These are phyloP conservation scores for Thaumetopoea pityocampa DNA, from an alignment of 1,140 invertebrate genomes.

Conservation along the genomic window DNA sequence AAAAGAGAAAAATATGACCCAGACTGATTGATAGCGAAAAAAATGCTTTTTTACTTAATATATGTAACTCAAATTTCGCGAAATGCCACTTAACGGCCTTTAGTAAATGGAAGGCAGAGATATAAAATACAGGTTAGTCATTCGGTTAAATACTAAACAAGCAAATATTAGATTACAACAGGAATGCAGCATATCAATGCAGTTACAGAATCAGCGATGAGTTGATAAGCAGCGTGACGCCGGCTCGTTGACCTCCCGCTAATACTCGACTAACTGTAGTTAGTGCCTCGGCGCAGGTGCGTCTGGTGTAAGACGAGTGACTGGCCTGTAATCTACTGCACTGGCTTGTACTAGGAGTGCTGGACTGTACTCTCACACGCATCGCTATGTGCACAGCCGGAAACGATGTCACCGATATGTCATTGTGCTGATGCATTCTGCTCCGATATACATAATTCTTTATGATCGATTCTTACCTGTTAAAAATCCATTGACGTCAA, in stretches of 20 bases:
- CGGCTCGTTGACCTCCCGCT: conserved; percentile 30
- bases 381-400: neutral
- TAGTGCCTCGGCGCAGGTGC: conserved; percentile 14
- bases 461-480: conserved; percentile 38
- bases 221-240: neutral
- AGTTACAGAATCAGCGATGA: neutral
- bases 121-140: no score
- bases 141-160: no score
- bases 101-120: no score
- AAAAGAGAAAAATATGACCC: no score
- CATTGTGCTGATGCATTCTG: conserved; percentile 33
- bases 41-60: no score
- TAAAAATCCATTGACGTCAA: conserved; percentile 42
- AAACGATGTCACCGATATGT: conserved; percentile 17
- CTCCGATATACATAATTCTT: conserved; percentile 24
- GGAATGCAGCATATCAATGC: neutral
- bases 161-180: no score
- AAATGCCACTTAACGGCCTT: no score
- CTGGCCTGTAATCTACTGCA: neutral
- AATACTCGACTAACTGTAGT: conserved; percentile 33
- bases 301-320: conserved; percentile 1
- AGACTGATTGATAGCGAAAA: no score
- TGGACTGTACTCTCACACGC: neutral
- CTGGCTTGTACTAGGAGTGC: neutral
- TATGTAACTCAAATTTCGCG: no score